Evolutionary conservation across 2,888 invertebrate genomes (phyloP), one percentile per base, ranked within the genome.

Genomic region (Iphiclides podalirius): DNA sequence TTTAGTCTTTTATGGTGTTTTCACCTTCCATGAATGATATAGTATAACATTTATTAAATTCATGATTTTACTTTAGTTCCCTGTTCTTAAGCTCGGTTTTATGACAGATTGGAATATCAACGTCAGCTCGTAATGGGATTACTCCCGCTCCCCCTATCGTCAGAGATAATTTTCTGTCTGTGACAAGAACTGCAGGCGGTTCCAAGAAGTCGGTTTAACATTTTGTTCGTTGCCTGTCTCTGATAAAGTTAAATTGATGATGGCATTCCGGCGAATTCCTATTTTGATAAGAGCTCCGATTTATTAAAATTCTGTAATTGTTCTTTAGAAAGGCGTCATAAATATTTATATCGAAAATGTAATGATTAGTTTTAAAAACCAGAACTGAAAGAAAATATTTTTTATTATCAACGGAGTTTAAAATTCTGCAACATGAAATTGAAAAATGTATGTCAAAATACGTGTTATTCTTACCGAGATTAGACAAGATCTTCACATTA

Each of bases 41-140:
- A 12, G 9, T 28, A 12, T 41, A 11, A 11, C 13, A 7, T 20
- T 42, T 33, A 42, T 31, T 39, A n/a, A 14, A 39, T 34, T 33
- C 26, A 34, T 12, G 44, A 31, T 26, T n/a, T 12, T 26, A 40
- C 37, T 39, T 37, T 15, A n/a, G 20, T 26, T 39, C 48, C 26
- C 20, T 17, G 4, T 38, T 35, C 33, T 35, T 37, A 33, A 52
- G 15, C 35, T 53, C 53, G 52, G 49, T 52, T 53, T 58, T 70
- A 66, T 75, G 72, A 76, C 59, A 60, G 66, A 74, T 70, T 56
- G 66, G 28, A 58, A 63, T 70, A 74, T 76, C 70, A 75, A 62
- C 72, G 78, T 79, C 77, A 72, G 55, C 42, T 38, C 55, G 52
- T 77, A 75, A 76, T 75, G 67, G 70, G 73, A 78, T 77, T 75